phyloP scores from a whole-genome alignment of 2,888 invertebrate genomes.

The Apamea monoglypha region DNA sequence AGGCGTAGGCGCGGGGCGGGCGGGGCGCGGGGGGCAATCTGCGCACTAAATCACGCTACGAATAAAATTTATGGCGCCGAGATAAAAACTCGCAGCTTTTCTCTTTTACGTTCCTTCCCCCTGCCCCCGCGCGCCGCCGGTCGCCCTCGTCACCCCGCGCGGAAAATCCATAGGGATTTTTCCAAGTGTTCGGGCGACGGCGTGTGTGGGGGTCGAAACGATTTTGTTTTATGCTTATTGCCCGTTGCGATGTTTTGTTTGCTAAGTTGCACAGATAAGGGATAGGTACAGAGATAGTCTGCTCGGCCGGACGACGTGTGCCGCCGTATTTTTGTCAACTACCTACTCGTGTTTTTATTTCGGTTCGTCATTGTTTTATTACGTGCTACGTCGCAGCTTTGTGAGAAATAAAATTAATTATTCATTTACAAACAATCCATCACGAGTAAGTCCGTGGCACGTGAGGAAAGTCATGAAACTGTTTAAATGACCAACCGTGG shows the following conservation, averaged over 20 bases:
- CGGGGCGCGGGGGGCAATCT: slow-evolving; percentile 88
- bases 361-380: slow-evolving; percentile 62
- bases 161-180: slow-evolving; percentile 91
- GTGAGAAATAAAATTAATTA: slow-evolving; percentile 64
- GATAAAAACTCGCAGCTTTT: slow-evolving; percentile 92
- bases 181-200: slow-evolving; percentile 89
- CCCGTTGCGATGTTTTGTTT: slow-evolving; percentile 89
- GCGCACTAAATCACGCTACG: slow-evolving; percentile 91
- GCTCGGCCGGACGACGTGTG: slow-evolving; percentile 76
- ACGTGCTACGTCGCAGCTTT: slow-evolving; percentile 63
- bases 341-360: slow-evolving; percentile 65
- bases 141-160: slow-evolving; percentile 77
- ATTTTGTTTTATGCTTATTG: slow-evolving; percentile 91
- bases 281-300: slow-evolving; percentile 83
- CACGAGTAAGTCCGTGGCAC: slow-evolving; percentile 63
- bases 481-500: slow-evolving; percentile 61
- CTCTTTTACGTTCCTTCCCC: slow-evolving; percentile 91
- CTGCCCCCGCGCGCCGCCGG: slow-evolving; percentile 70
- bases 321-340: slow-evolving; percentile 68
- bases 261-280: slow-evolving; percentile 89
- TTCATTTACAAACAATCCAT: slow-evolving; percentile 70
- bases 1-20: slow-evolving; percentile 87
- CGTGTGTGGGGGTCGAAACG: slow-evolving; percentile 89
- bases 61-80: slow-evolving; percentile 91
- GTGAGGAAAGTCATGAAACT: slow-evolving; percentile 72